Evolutionary conservation across 2,888 invertebrate genomes (phyloP), one percentile per base, ranked within the genome.

Genomic region (Melieria picta): DNA sequence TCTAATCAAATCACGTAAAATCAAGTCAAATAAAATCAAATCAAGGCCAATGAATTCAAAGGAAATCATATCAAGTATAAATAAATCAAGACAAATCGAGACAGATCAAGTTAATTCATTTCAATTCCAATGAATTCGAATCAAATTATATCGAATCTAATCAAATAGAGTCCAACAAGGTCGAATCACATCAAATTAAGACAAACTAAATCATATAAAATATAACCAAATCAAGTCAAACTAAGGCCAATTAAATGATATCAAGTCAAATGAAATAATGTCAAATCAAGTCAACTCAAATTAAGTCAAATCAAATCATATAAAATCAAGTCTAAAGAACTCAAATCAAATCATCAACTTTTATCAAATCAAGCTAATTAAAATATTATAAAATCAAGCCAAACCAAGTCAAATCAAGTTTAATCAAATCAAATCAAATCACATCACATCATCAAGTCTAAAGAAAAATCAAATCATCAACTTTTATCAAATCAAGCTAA

Each of bases 11-110:
- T 58, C 42, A 58, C 42, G 43, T 42, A 58, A 42, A 58, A 58
- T 58, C 11, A 58, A 58, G 43, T 58, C 42, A 58, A 58, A 58
- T 58, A 42, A 58, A 30, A 42, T 58, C 42, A 43, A 58, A 42
- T 58, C 42, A 58, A 58, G 43, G 11, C 42, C 42, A 58, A 58
- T 43, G 30, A 58, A 58, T 43, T 58, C 42, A 58, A 58, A 58
- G 43, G 6, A 58, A 58, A 58, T 58, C 42, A 58, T 43, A 58
- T 58, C 42, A 58, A 58, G 43, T 58, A 58, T 30, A 58, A 58
- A 43, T 43, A 42, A 43, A 58, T 55, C 9, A 58, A 58, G 43
- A 43, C 9, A 43, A 30, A 58, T 58, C 11, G 4, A 58, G 43
- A 43, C 42, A 58, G 11, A 42, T 42, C 42, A 60, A 42, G 45